Percentiles rank a stretch among this genome's conserved stretches.
Conservation (phyloP, 2,888 invertebrate species). For the Neoitamus cyanurus region DNA sequence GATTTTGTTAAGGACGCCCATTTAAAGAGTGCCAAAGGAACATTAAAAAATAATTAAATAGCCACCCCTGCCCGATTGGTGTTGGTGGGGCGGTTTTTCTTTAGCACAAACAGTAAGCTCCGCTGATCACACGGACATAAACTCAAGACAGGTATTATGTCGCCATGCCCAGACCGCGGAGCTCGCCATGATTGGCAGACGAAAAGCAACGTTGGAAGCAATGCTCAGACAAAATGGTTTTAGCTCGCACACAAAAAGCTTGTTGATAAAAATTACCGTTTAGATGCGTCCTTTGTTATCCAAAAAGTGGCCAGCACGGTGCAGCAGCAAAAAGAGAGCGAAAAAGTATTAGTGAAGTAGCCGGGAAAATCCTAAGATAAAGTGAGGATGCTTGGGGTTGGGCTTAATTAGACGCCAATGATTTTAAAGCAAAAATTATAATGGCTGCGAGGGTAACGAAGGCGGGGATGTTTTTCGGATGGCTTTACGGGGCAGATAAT, state of each 20-base stretch:
- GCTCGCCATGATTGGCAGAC: neutral
- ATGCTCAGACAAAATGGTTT: neutral
- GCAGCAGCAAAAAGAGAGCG: constrained; percentile 35
- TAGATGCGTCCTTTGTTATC: constrained; percentile 47
- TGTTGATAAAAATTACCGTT: constrained; percentile 42
- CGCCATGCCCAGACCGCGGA: neutral
- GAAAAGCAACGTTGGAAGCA: neutral
- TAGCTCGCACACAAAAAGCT: constrained; percentile 3
- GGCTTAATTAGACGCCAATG: constrained; percentile 38
- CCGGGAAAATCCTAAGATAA: constrained; percentile 3
- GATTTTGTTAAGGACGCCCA: constrained; percentile 15
- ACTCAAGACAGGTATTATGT: constrained; percentile 26
- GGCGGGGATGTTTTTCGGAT: neutral
- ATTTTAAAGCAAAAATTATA: constrained; percentile 39
- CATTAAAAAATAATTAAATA: constrained; percentile 49
- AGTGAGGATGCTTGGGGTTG: constrained; percentile 8
- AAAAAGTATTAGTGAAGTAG: constrained; percentile 26
- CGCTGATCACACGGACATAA: neutral
- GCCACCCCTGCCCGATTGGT: constrained; percentile 1
- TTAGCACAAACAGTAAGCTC: neutral
- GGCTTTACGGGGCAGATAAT: constrained; percentile 16
- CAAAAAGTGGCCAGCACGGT: neutral
- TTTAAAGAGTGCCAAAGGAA: constrained; percentile 42
- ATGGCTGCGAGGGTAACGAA: neutral
- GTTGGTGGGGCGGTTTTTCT: neutral